Evolutionary conservation across 1,140 invertebrate genomes (phyloP).

Genomic region (Charaxes varanes): DNA sequence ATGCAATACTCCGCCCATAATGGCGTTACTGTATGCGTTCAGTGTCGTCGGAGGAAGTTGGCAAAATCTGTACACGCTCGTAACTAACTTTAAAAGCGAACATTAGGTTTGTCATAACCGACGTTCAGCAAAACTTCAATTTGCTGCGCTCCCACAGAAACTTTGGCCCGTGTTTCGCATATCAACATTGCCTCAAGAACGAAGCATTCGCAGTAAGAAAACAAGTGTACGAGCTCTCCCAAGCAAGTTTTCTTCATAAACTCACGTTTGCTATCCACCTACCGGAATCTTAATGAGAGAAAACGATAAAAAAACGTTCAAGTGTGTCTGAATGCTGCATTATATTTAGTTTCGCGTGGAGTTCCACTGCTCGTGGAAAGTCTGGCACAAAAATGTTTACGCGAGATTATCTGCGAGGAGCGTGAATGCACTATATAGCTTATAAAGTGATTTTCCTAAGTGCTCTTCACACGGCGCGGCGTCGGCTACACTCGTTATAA

Average conservation of each 20-base stretch:
- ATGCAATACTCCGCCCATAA: too few relatives aligned
- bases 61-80: conserved; percentile 13
- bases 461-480: conserved; percentile 34
- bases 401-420: conserved; percentile 24
- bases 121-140: conserved; percentile 25
- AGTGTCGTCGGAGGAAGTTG: background rate
- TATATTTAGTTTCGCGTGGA: conserved; percentile 34
- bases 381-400: conserved; percentile 40
- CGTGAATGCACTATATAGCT: conserved; percentile 41
- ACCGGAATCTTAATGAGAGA: conserved; percentile 33
- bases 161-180: conserved; percentile 26
- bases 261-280: conserved; percentile 29
- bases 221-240: conserved; percentile 19
- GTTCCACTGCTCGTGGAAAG: conserved; percentile 31
- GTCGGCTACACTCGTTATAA: conserved; percentile 34
- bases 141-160: conserved; percentile 25
- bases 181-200: conserved; percentile 24
- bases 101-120: conserved; percentile 21
- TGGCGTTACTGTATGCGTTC: background rate
- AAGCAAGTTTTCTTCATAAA: conserved; percentile 28
- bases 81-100: conserved; percentile 20
- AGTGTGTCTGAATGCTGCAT: conserved; percentile 19
- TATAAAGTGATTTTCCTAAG: conserved; percentile 61
- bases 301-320: conserved; percentile 27
- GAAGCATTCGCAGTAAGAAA: conserved; percentile 25